Conservation (phyloP, 2,113 vertebrate genomes). For the Psettodes erumei region DNA sequence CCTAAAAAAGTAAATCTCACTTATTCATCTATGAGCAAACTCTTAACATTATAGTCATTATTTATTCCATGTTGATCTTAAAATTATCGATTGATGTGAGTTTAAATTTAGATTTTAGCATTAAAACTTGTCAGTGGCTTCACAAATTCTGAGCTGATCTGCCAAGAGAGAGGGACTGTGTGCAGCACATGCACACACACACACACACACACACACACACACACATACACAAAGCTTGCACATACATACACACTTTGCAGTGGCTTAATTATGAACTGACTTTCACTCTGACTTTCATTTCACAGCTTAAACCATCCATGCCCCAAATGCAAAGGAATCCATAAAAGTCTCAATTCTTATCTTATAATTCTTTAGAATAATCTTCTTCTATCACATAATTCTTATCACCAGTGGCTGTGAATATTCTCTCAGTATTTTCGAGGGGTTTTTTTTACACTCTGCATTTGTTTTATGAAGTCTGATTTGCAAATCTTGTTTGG, state of each 20-base stretch:
- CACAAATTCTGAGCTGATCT: constrained; percentile 19
- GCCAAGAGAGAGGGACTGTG: neutral
- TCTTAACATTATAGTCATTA: constrained; percentile 5
- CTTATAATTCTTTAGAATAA: too few relatives aligned
- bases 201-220: neutral
- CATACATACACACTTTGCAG: constrained; percentile 29
- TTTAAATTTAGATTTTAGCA: constrained; percentile 22
- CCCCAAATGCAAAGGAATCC: constrained; percentile 55
- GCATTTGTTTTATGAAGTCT: constrained; percentile 64
- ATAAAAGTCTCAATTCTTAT: too few relatives aligned
- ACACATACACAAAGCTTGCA: constrained; percentile 4
- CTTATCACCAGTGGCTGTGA: constrained; percentile 41
- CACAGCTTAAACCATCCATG: constrained; percentile 56
- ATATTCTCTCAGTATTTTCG: constrained; percentile 27
- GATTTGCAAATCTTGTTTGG: constrained; percentile 73
- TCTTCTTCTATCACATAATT: too few relatives aligned
- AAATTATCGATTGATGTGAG: constrained; percentile 16
- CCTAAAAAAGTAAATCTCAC: neutral
- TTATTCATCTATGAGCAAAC: neutral
- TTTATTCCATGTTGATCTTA: neutral
- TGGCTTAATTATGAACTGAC: constrained; percentile 62
- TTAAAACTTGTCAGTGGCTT: constrained; percentile 2
- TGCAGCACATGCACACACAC: neutral
- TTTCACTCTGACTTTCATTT: constrained; percentile 68
- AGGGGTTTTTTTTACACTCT: constrained; percentile 13